These are phyloP conservation scores for Oreochromis mossambicus DNA, from an alignment of 2,797 vertebrate species.

Conservation along the genomic window DNA sequence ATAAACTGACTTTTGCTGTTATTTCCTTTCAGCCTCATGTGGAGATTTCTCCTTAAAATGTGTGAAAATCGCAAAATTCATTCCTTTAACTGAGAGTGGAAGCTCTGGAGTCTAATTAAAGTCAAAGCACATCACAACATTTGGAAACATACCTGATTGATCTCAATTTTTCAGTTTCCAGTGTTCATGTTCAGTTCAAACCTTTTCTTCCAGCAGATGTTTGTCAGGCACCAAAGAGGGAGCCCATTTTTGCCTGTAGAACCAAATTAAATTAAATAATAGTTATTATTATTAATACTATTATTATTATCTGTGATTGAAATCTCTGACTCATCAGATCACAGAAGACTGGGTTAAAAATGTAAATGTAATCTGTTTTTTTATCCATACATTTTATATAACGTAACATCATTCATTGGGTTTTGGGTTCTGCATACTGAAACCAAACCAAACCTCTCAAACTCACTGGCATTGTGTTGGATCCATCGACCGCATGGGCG, in stretches of 20 bases:
- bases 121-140: background rate
- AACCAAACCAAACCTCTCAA: background rate
- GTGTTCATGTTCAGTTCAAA: background rate
- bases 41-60: background rate
- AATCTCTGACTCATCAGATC: background rate
- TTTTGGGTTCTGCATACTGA: background rate
- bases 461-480: background rate
- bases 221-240: background rate
- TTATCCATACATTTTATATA: background rate
- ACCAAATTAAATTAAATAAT: background rate
- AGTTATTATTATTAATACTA: background rate
- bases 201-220: background rate
- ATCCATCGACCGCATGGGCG: background rate
- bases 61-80: background rate
- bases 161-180: background rate
- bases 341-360: background rate
- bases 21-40: background rate
- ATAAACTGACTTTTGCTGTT: background rate
- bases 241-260: background rate
- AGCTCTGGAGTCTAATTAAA: background rate
- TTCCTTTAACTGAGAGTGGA: background rate
- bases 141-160: background rate
- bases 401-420: background rate
- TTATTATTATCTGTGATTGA: background rate
- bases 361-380: background rate